phyloP scores from a whole-genome alignment of 2,113 vertebrate species.

The Orcinus orca region DNA sequence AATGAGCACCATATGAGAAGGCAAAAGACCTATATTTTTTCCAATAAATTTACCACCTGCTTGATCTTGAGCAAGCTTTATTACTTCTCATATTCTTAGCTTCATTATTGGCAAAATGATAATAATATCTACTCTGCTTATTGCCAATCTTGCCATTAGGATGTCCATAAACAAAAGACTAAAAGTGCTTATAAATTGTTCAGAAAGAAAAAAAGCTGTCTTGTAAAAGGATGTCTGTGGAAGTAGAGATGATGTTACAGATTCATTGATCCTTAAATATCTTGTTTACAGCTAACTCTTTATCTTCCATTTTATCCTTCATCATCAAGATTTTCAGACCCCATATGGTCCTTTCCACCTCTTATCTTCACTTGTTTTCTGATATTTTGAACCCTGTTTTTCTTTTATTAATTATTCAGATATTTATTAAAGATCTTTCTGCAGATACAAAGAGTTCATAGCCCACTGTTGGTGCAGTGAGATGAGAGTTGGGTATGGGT shows the following conservation, averaged over 20 bases:
- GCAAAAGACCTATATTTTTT: not conserved
- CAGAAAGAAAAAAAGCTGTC: not conserved
- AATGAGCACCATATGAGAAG: not conserved
- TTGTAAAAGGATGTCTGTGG: not conserved
- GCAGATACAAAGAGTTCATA: not conserved
- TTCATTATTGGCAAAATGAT: slow-evolving; percentile 1
- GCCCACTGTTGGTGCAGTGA: not conserved
- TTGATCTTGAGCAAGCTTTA: slow-evolving; percentile 9
- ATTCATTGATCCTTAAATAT: not conserved
- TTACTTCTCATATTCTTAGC: slow-evolving; percentile 7
- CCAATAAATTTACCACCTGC: not conserved
- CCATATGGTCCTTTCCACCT: not conserved
- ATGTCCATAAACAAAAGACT: not conserved
- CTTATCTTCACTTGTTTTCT: not conserved
- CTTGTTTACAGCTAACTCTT: not conserved
- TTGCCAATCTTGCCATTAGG: not conserved
- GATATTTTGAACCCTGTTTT: not conserved
- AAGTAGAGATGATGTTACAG: not conserved
- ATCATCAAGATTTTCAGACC: not conserved
- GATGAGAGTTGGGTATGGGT: not conserved
- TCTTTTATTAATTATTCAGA: not conserved
- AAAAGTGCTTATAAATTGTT: not conserved
- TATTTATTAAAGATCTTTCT: not conserved
- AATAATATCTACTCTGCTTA: not conserved
- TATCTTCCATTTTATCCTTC: not conserved